Evolutionary conservation across 2,797 vertebrate species (phyloP), one percentile per base, ranked within the genome.

Genomic region (Hirundo rustica): DNA sequence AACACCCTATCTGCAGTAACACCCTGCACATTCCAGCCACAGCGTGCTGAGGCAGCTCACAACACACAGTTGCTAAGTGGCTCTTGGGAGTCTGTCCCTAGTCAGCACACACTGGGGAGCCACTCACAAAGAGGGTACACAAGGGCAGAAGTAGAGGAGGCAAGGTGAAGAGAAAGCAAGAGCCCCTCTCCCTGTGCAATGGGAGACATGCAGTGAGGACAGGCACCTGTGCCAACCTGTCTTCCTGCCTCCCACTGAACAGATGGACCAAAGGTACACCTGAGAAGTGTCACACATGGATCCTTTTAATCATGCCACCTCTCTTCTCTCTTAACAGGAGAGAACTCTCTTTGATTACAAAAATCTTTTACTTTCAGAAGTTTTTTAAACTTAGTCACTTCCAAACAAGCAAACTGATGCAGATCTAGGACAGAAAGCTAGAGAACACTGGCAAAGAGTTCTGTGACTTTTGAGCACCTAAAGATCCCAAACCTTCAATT

Each of bases 91-190:
- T 21, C 44, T 23, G 16, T 23, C 18, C 38, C n/a, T 2, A 20
- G 23, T 9, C 64, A 67, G 38, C 36, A 75, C 26, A 45, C 20
- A 5, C 21, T 13, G 13, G 8, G 16, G 20, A 29, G 13, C 9
- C 20, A 74, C 61, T 78, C 57, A 30, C 11, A 25, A 42, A 38
- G 36, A 48, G 16, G 13, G 5, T 8, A 18, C 30, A 29, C 0
- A 4, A 72, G 40, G 40, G 34, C 34, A 81, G 44, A 30, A 77
- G 29, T 23, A 85, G 18, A 83, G 16, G 13, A 83, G 26, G 5
- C 4, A 1, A 50, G 50, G 29, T 6, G 48, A 34, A 2, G 1
- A 54, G 13, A 82, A 22, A 4, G 34, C 0, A 3, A 42, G 34
- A 78, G 26, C 19, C 62, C 9, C 54, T 72, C 34, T n/a, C 4